Percentiles rank a stretch among this genome's conserved stretches.
These are phyloP conservation scores for Aspiorhynchus laticeps DNA, from an alignment of 2,113 vertebrate genomes.

Conservation along the genomic window DNA sequence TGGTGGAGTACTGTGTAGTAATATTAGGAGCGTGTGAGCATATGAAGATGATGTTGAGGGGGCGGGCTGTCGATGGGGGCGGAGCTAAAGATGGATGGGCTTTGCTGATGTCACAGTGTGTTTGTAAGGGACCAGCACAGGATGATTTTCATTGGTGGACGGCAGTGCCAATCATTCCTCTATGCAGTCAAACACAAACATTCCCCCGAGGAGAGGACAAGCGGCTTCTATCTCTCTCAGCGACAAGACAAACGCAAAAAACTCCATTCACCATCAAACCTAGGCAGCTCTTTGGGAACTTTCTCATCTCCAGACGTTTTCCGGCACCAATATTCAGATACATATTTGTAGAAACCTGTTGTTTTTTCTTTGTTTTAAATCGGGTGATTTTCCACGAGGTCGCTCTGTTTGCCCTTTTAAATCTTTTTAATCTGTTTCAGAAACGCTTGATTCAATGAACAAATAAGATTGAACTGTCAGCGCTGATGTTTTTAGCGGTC, in stretches of 20 bases:
- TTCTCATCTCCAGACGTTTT: conserved; percentile 72
- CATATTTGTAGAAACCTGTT: conserved; percentile 69
- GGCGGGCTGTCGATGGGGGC: not conserved
- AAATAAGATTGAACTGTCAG: conserved; percentile 1
- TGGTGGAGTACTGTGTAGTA: not conserved
- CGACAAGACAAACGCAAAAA: conserved; percentile 34
- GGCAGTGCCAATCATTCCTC: conserved; percentile 72
- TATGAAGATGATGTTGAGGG: no score
- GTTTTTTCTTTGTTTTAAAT: conserved; percentile 73
- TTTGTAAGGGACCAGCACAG: conserved; percentile 53
- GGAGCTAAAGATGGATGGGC: conserved; percentile 14
- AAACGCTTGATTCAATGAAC: conserved; percentile 43
- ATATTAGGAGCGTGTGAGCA: not conserved
- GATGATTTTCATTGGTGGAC: conserved; percentile 63
- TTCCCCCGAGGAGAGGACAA: conserved; percentile 75
- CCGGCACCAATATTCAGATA: conserved; percentile 69
- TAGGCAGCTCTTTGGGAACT: conserved; percentile 84
- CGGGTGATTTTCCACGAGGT: conserved; percentile 43
- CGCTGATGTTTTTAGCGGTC: not conserved
- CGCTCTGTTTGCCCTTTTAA: conserved; percentile 64
- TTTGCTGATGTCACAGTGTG: conserved; percentile 37
- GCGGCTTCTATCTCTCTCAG: conserved; percentile 61
- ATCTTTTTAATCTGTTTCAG: conserved; percentile 62
- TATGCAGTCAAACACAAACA: conserved; percentile 72
- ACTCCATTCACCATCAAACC: conserved; percentile 33